Evolutionary conservation across 2,888 invertebrate genomes (phyloP), one percentile per base, ranked within the genome.

Genomic region (Argynnis bischoffii): DNA sequence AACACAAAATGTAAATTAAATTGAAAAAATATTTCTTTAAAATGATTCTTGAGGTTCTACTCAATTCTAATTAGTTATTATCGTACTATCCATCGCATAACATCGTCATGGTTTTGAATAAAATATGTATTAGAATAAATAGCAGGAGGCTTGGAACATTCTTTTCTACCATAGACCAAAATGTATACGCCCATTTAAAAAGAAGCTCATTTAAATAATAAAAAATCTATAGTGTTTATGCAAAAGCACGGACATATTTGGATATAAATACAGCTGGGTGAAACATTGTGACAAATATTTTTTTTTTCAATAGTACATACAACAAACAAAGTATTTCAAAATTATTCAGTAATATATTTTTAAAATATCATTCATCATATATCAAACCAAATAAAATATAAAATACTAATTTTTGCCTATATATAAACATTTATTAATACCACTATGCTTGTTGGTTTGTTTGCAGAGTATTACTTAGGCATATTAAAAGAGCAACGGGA

Each of bases 31-130:
- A 1, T 11, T 3, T 11, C 35, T 41, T 51, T 51, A 14, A 26
- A 21, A 53, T 26, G 5, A 53, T 53, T 6, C 26, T 53, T 21
- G 14, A 53, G 8, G n/a, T 21, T 21, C 13, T 1, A 89, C 89
- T 87, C 83, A 87, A 89, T 88, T 87, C 26, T 13, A 41, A 41
- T 41, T 85, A 87, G 84, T 80, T 79, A 64, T 57, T 73, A 73
- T 74, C 69, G 60, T 57, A 50, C 78, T 80, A 81, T 79, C 78
- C 84, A 87, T 87, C 87, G 84, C 81, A 81, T 71, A 67, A 63
- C 50, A 81, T 82, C 82, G 84, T 86, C 85, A 86, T 80, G 82
- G 83, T 86, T 81, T 80, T 87, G 87, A 89, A 88, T 89, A 84
- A 89, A 88, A 86, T 88, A 89, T 89, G 79, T 82, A 48, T 74